These are phyloP conservation scores for Tribolium castaneum DNA, from an alignment of 1,140 invertebrate species.

Conservation along the genomic window DNA sequence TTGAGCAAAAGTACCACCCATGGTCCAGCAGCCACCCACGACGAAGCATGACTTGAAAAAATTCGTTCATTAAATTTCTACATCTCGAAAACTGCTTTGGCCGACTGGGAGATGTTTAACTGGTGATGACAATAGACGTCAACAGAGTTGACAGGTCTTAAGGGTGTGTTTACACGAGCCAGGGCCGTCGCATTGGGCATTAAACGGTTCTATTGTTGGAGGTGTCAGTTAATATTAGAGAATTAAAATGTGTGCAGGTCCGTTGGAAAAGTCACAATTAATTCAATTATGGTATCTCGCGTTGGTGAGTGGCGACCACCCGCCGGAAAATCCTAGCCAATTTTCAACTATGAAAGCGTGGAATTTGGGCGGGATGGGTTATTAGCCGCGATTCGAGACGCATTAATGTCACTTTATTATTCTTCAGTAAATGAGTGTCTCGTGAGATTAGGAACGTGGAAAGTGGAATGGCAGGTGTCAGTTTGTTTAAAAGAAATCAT, in stretches of 20 bases:
- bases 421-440: background rate
- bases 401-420: background rate
- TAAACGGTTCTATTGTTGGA: constrained; percentile 55
- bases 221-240: constrained; percentile 48
- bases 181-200: constrained; percentile 44
- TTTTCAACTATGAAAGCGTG: background rate
- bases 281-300: constrained; percentile 31
- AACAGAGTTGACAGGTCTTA: constrained; percentile 56
- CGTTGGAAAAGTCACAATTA: constrained; percentile 27
- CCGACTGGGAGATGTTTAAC: constrained; percentile 45
- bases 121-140: constrained; percentile 56
- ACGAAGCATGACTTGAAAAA: constrained; percentile 38
- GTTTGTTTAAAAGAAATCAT: background rate
- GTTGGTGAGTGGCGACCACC: constrained; percentile 15
- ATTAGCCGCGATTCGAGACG: background rate
- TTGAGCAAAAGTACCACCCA: constrained; percentile 42
- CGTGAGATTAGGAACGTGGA: background rate
- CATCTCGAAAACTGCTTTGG: constrained; percentile 6
- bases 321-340: constrained; percentile 12
- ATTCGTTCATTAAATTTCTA: constrained; percentile 12
- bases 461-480: background rate
- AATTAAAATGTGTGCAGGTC: constrained; percentile 28
- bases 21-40: constrained; percentile 19
- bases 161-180: constrained; percentile 56
- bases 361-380: constrained; percentile 1